phyloP scores from a whole-genome alignment of 2,797 vertebrate genomes.

The Gobionotothen gibberifrons region DNA sequence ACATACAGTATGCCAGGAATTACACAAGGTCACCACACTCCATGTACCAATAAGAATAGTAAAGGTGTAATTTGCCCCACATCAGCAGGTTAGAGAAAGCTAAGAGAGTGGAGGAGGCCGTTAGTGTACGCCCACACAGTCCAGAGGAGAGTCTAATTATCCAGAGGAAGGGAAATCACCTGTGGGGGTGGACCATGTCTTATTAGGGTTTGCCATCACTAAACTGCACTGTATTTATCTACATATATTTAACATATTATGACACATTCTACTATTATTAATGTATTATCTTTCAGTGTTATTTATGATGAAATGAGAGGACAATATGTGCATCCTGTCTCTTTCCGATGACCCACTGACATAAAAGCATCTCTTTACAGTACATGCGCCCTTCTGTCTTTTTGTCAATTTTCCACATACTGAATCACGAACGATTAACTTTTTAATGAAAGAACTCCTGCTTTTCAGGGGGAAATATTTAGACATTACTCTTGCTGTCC shows the following conservation, averaged over 20 bases:
- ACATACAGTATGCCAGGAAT: conserved; percentile 2
- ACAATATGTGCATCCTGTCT: conserved; percentile 23
- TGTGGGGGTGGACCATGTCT: conserved; percentile 1
- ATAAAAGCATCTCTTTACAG: conserved; percentile 4
- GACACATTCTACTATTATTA: conserved; percentile 8
- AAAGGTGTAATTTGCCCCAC: conserved; percentile 18
- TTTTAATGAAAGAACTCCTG: conserved; percentile 39
- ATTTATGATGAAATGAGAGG: conserved; percentile 23
- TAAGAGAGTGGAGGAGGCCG: conserved; percentile 1
- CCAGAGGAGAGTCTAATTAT: conserved; percentile 7
- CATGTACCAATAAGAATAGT: conserved; percentile 1
- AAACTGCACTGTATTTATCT: background rate
- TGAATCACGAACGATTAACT: conserved; percentile 38
- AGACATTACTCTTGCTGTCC: conserved; percentile 36
- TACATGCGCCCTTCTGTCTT: background rate
- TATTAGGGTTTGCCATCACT: conserved; percentile 6
- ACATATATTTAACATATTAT: background rate
- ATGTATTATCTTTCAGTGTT: conserved; percentile 21
- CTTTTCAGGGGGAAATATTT: conserved; percentile 36
- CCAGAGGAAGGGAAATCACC: conserved; percentile 3
- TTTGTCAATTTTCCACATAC: background rate
- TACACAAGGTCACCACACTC: background rate
- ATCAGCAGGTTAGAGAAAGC: conserved; percentile 9
- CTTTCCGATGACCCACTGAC: background rate
- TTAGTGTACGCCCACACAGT: background rate